phyloP scores from a whole-genome alignment of 2,888 invertebrate genomes.

The Clitarchus hookeri region DNA sequence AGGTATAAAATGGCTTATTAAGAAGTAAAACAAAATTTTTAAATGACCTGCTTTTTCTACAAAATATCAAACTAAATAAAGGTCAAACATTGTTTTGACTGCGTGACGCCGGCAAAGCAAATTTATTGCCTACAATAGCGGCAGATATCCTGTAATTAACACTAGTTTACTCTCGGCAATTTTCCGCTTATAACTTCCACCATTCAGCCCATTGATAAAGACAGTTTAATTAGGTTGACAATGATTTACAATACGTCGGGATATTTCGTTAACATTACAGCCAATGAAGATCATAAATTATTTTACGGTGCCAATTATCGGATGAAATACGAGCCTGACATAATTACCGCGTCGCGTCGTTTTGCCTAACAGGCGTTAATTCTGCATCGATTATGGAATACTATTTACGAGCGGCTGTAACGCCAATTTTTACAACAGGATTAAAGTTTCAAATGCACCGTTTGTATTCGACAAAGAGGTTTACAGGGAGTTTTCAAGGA shows the following conservation, averaged over 20 bases:
- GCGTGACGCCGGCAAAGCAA: too few relatives aligned
- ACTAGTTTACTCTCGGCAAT: neutral
- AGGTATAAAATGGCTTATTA: too few relatives aligned
- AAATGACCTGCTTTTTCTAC: too few relatives aligned
- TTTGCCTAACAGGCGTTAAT: neutral
- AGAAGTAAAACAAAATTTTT: too few relatives aligned
- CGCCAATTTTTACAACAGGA: neutral
- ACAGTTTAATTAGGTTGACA: neutral
- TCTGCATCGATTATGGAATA: neutral
- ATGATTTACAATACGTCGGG: slow-evolving; percentile 14
- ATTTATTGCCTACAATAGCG: too few relatives aligned
- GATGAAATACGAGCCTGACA: neutral
- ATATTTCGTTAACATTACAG: neutral
- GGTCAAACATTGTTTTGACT: too few relatives aligned
- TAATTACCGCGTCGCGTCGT: neutral
- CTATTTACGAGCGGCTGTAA: neutral
- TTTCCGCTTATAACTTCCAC: neutral
- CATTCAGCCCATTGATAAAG: neutral
- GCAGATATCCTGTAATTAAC: neutral
- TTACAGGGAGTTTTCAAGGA: too few relatives aligned
- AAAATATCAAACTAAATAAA: too few relatives aligned
- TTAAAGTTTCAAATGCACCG: too few relatives aligned
- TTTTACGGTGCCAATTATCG: neutral
- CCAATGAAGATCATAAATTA: neutral
- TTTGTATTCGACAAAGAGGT: too few relatives aligned